phyloP scores from a whole-genome alignment of 2,888 invertebrate genomes.

The Chrysotoxum bicinctum region DNA sequence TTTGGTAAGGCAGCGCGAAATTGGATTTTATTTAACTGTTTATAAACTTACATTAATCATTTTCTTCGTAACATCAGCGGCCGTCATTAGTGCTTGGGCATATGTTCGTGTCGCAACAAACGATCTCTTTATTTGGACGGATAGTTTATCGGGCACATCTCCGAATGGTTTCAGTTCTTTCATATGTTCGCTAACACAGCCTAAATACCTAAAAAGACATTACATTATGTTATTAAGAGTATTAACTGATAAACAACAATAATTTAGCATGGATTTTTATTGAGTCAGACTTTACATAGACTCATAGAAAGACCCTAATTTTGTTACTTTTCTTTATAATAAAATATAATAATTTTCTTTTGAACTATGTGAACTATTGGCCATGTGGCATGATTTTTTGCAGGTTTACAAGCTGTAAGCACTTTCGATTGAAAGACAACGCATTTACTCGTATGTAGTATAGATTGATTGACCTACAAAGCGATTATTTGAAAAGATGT shows the following conservation, averaged over 20 bases:
- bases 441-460: too few relatives aligned
- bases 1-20: conserved; percentile 25
- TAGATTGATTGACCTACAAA: too few relatives aligned
- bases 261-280: neutral
- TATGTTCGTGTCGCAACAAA: conserved; percentile 98
- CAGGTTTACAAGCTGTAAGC: too few relatives aligned
- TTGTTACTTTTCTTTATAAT: too few relatives aligned
- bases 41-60: conserved; percentile 86
- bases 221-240: neutral
- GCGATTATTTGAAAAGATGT: neutral
- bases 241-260: neutral
- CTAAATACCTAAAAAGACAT: conserved; percentile 85
- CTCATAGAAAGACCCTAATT: too few relatives aligned
- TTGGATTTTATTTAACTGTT: conserved; percentile 43
- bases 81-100: conserved; percentile 92
- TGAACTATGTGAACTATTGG: too few relatives aligned
- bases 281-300: neutral
- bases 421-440: too few relatives aligned
- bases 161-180: conserved; percentile 96
- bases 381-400: too few relatives aligned
- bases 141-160: conserved; percentile 95
- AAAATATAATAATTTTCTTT: too few relatives aligned
- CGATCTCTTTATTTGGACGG: conserved; percentile 93
- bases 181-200: conserved; percentile 96
- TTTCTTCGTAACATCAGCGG: conserved; percentile 90